phyloP scores from a whole-genome alignment of 2,888 invertebrate species.

The Pachymerium ferrugineum region DNA sequence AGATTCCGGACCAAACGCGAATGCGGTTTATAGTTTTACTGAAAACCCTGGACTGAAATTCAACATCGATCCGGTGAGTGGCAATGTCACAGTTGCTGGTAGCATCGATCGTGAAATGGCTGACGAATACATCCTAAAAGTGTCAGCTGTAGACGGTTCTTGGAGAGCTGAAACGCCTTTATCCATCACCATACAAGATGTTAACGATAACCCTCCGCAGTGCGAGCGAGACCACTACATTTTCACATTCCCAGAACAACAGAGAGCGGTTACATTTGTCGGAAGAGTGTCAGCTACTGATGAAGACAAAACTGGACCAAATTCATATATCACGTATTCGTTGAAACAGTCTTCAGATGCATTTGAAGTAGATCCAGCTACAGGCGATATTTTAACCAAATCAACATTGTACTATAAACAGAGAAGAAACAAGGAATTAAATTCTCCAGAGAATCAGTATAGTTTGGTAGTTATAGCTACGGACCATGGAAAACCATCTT shows the following conservation, averaged over 20 bases:
- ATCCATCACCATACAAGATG: conserved; percentile 87
- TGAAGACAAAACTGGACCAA: conserved; percentile 84
- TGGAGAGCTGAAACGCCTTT: conserved; percentile 87
- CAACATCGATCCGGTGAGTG: conserved; percentile 77
- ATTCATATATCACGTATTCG: conserved; percentile 83
- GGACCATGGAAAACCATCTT: conserved; percentile 90
- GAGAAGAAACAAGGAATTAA: conserved; percentile 72
- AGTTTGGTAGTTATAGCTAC: conserved; percentile 82
- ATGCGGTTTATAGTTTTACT: conserved; percentile 86
- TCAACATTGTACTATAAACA: conserved; percentile 49
- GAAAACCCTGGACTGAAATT: conserved; percentile 90
- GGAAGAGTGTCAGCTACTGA: conserved; percentile 85
- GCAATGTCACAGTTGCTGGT: conserved; percentile 85
- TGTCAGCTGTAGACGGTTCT: conserved; percentile 78
- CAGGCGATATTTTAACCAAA: conserved; percentile 87
- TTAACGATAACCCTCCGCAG: conserved; percentile 90
- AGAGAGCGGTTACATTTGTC: conserved; percentile 70
- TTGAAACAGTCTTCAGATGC: conserved; percentile 81
- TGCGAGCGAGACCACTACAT: conserved; percentile 81
- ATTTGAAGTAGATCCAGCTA: conserved; percentile 85
- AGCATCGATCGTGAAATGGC: conserved; percentile 83
- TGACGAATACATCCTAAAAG: conserved; percentile 82
- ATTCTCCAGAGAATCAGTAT: conserved; percentile 82
- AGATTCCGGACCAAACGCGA: conserved; percentile 80
- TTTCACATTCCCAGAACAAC: conserved; percentile 81